phyloP scores from a whole-genome alignment of 2,888 invertebrate species.

The Drosophila colorata region DNA sequence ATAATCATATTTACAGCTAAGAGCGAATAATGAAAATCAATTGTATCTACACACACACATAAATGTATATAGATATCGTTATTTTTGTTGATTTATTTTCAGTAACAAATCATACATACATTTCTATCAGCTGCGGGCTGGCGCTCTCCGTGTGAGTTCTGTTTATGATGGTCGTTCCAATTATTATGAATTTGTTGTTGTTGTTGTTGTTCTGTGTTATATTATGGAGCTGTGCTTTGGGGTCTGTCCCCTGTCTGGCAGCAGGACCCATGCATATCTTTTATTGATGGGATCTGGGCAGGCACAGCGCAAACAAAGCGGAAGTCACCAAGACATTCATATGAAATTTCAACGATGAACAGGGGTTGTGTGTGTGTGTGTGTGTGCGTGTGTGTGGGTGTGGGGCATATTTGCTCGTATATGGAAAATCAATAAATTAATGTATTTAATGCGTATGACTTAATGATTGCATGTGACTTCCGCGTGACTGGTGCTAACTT shows the following conservation, averaged over 20 bases:
- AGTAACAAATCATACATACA: constrained; percentile 36
- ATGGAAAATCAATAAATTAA: constrained; percentile 74
- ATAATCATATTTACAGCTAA: constrained; percentile 1
- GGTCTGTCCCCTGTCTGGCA: constrained; percentile 12
- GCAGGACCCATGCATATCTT: constrained; percentile 43
- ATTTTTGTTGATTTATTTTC: constrained; percentile 22
- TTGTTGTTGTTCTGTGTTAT: constrained; percentile 40
- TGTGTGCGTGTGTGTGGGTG: constrained; percentile 17
- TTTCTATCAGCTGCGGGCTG: constrained; percentile 39
- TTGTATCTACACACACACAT: background rate
- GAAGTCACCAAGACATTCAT: constrained; percentile 53
- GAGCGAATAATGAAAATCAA: constrained; percentile 1
- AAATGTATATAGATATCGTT: constrained; percentile 1
- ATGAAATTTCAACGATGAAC: constrained; percentile 16
- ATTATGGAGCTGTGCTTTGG: constrained; percentile 3
- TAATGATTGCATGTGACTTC: constrained; percentile 66
- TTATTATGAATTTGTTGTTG: constrained; percentile 60
- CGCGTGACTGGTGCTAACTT: constrained; percentile 61
- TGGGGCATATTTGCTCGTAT: constrained; percentile 27
- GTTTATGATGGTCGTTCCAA: constrained; percentile 39
- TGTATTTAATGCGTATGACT: constrained; percentile 68
- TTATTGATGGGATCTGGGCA: constrained; percentile 65
- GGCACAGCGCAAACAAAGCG: constrained; percentile 61
- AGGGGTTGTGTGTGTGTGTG: background rate
- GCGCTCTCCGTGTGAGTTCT: constrained; percentile 6